Evolutionary conservation across 1,140 invertebrate genomes (phyloP), one percentile per base, ranked within the genome.

Genomic region (Cydia pomonella): DNA sequence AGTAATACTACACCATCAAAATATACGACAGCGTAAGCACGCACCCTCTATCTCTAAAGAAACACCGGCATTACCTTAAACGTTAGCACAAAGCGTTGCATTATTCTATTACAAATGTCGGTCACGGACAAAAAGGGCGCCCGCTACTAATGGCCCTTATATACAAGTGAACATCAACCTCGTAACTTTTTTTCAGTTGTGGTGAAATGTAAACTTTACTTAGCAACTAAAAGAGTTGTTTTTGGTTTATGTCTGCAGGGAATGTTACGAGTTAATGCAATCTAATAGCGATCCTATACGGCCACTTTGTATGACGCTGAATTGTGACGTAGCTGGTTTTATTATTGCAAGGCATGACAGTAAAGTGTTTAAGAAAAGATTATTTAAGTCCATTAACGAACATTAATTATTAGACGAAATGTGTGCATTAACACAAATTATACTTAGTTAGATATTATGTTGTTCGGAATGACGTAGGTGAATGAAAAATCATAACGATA

Each of bases 71-170:
- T 78, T 77, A 79, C 74, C 64, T 77, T 73, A 80, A 80, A 74
- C 44, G 29, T 44, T 75, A 23, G 53, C 23, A 77, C 77, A 78
- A 80, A 78, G 73, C 76, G 64, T 76, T 74, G 74, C 74, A 78
- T 77, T 78, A 77, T 80, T 73, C 69, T 64, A 73, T 74, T 76
- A 75, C 62, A 77, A 80, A 74, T 69, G 75, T 77, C 41, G 75
- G 76, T 77, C 59, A 72, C 62, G 72, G 73, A 78, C 77, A 77
- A 79, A 81, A 79, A 77, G 76, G 73, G 72, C 73, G 69, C 74
- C 41, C 78, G 79, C 80, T 84, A 80, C 81, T 83, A 85, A 87
- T 84, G 80, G 75, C 27, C 47, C 75, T 74, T 77, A 80, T 85
- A 82, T 59, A 59, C 53, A 21, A 23, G 53, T 21, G n/a, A 21